Percentiles rank a stretch among this genome's conserved stretches.
Conservation (phyloP, 2,888 invertebrate species). For the Pheosia tremula region DNA sequence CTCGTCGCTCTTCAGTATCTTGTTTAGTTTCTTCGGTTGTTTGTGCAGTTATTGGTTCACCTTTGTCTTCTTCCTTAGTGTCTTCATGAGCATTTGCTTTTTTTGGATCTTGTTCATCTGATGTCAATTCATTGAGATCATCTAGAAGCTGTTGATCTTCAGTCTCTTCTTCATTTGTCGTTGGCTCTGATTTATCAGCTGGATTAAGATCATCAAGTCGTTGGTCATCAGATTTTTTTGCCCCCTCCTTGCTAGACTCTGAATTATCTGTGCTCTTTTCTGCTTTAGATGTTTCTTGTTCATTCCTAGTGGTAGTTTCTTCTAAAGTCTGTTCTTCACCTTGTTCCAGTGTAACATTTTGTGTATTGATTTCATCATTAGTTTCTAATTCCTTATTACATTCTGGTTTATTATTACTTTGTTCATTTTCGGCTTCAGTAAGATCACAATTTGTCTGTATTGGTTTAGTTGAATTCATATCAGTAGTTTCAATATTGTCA, state of each 20-base stretch:
- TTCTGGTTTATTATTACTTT: slow-evolving; percentile 4
- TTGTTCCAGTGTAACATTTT: slow-evolving; percentile 4
- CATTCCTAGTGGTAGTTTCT: background rate
- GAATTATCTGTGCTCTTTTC: background rate
- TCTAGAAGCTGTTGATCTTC: slow-evolving; percentile 1
- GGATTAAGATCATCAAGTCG: background rate
- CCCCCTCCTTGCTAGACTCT: background rate
- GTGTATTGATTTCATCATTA: slow-evolving; percentile 1
- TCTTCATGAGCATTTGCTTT: slow-evolving; percentile 4
- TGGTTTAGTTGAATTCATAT: background rate
- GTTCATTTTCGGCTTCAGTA: background rate
- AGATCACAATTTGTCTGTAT: background rate
- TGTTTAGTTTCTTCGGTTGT: slow-evolving; percentile 1
- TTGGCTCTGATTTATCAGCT: background rate
- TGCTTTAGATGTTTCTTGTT: background rate
- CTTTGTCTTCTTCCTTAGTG: slow-evolving; percentile 10
- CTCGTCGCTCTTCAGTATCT: slow-evolving; percentile 5
- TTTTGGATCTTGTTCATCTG: slow-evolving; percentile 3
- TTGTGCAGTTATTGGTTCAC: slow-evolving; percentile 11
- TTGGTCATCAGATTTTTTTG: background rate
- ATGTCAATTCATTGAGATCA: slow-evolving; percentile 2
- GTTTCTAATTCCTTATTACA: background rate
- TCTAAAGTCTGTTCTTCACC: background rate
- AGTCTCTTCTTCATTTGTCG: background rate
- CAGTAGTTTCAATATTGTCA: background rate